A percentile compares a stretch with the other conserved stretches of the same genome.
phyloP scores from a whole-genome alignment of 1,140 invertebrate species.

The Rhizoglyphus robini region DNA sequence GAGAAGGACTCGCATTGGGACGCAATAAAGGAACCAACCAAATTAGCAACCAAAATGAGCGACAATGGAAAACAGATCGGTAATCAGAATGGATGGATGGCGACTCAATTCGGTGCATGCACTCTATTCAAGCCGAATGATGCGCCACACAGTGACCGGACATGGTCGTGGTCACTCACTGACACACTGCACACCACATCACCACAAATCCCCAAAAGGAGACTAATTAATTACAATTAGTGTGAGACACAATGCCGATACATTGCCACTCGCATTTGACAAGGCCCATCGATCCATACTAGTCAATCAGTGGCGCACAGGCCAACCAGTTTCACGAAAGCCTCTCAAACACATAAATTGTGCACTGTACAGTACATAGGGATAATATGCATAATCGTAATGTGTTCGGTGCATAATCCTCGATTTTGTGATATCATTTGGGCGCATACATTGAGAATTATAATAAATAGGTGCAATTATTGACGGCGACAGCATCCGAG shows the following conservation, averaged over 20 bases:
- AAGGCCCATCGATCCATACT: too few species aligned
- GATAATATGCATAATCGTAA: background rate
- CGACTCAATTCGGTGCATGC: background rate
- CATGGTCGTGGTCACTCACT: background rate
- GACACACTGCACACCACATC: background rate
- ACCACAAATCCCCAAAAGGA: background rate
- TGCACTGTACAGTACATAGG: background rate
- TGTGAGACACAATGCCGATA: background rate
- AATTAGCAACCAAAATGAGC: background rate
- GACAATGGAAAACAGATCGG: slow-evolving; percentile 1
- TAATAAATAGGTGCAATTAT: background rate
- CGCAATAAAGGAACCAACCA: background rate
- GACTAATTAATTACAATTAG: slow-evolving; percentile 13
- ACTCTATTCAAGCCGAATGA: background rate
- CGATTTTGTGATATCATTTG: background rate
- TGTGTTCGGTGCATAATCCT: background rate
- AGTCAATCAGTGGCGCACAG: too few species aligned
- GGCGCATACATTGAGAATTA: too few species aligned
- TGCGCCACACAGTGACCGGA: background rate
- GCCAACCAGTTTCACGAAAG: too few species aligned
- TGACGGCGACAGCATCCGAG: background rate
- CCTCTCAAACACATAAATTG: too few species aligned
- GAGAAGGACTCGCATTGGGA: background rate
- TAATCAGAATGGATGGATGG: slow-evolving; percentile 12
- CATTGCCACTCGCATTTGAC: background rate